Evolutionary conservation across 2,113 vertebrate genomes (phyloP).

Genomic region (Sigmodon hispidus): DNA sequence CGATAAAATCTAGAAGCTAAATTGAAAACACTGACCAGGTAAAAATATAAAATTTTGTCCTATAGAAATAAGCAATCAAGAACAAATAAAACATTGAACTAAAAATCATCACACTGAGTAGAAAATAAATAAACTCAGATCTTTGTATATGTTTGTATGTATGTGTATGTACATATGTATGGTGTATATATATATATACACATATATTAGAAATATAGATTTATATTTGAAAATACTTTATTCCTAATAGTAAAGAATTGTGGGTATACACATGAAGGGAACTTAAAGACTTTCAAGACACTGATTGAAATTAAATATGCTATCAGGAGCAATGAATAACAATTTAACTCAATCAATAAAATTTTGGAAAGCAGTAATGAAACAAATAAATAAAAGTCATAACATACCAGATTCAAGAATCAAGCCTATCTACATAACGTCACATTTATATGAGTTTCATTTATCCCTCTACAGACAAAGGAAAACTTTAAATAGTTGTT

Average conservation of each 20-base stretch:
- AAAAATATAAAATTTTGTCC: neutral
- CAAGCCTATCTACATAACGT: neutral
- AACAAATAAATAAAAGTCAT: neutral
- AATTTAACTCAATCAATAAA: neutral
- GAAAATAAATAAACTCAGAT: neutral
- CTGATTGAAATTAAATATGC: neutral
- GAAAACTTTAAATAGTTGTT: neutral
- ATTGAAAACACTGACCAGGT: neutral
- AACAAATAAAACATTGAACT: neutral
- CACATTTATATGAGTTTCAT: neutral
- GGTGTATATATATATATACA: neutral
- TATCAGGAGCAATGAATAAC: neutral
- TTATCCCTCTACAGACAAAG: neutral
- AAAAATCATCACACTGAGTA: neutral
- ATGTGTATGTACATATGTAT: neutral
- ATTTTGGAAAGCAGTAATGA: neutral
- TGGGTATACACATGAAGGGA: neutral
- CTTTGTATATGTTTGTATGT: no score
- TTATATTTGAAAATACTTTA: neutral
- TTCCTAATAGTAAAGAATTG: neutral
- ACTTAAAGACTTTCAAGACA: no score
- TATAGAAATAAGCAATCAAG: neutral
- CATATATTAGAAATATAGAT: neutral
- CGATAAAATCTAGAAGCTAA: neutral
- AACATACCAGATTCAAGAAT: neutral